Conservation (phyloP, 2,113 vertebrate genomes). For the Coracopsis vasa region DNA sequence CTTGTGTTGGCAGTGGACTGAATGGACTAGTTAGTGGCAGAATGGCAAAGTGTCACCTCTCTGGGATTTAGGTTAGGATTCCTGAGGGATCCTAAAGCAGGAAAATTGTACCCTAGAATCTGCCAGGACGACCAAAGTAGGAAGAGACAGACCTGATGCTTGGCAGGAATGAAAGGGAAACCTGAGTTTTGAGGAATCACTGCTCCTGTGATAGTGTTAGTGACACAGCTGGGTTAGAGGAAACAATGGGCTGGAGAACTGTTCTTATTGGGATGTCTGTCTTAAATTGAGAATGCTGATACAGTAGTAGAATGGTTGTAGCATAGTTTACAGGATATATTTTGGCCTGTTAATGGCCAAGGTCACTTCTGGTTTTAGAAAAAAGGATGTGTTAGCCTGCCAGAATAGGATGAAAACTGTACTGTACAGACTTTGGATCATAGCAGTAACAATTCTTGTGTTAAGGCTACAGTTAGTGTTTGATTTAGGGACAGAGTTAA, state of each 20-base stretch:
- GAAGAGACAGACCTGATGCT: background rate
- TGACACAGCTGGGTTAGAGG: background rate
- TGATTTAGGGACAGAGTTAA: background rate
- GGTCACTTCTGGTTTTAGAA: background rate
- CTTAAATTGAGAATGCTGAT: background rate
- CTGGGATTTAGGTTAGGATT: background rate
- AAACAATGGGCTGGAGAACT: background rate
- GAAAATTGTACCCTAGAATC: background rate
- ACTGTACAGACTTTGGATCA: background rate
- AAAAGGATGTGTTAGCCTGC: background rate
- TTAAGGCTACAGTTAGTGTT: background rate
- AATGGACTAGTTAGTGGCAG: background rate
- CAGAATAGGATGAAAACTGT: background rate
- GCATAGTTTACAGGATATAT: background rate
- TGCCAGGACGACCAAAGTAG: background rate
- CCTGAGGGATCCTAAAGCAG: background rate
- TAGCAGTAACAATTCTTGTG: background rate
- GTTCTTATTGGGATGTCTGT: background rate
- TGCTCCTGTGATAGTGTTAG: background rate
- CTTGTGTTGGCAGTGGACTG: background rate
- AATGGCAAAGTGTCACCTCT: background rate
- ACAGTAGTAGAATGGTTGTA: background rate
- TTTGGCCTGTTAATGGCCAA: background rate
- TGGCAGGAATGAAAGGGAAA: background rate
- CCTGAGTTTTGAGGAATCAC: background rate